Base-by-base conservation (phyloP, 2,797 vertebrate genomes). In the Muscicapa striata region DNA sequence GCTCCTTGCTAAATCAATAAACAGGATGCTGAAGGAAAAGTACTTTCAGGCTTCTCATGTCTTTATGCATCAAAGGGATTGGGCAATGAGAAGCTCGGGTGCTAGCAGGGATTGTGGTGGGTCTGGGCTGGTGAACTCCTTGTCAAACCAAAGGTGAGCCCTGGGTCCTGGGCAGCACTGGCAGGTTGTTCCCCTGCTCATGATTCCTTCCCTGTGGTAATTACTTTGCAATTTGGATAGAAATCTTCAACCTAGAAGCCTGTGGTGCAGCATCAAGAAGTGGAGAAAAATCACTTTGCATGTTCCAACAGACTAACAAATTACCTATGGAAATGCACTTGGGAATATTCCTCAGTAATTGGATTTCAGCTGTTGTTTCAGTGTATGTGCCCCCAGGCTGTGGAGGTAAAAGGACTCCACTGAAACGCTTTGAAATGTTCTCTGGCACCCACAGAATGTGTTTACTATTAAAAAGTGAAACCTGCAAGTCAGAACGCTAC, bases 261-360 rank as follows among this genome's bases (percentile, higher is more conserved):
- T 0, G 21, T 63, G 76, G 69, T 89, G 73, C 20, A 54, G 77
- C 83, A 77, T 73, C 73, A 89, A 95, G 92, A 94, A 90, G 54
- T 55, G 66, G 87, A 63, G 95, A 94, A 92, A 93, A 95, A 95
- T 93, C 91, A 92, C 90, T 95, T 95, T 95, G 91, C 95, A 67
- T 97, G 94, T 96, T 97, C 75, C 95, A 97, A 95, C 94, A 94
- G 84, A 95, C 95, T 94, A 97, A 95, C 85, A 89, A 97, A 97
- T 97, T 97, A 95, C 96, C 93, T 82, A 97, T 97, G 95, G 96
- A 97, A 97, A 97, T 93, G 57, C 91, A 95, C 91, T 96, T 96
- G 93, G 89, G 95, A 96, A 94, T 96, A 95, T 96, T 95, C 88
- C 68, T 61, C 80, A 87, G 96, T 97, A 97, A 96, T 95, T 97